These are phyloP conservation scores for Eudemis profundana DNA, from an alignment of 2,888 invertebrate species.

Conservation along the genomic window DNA sequence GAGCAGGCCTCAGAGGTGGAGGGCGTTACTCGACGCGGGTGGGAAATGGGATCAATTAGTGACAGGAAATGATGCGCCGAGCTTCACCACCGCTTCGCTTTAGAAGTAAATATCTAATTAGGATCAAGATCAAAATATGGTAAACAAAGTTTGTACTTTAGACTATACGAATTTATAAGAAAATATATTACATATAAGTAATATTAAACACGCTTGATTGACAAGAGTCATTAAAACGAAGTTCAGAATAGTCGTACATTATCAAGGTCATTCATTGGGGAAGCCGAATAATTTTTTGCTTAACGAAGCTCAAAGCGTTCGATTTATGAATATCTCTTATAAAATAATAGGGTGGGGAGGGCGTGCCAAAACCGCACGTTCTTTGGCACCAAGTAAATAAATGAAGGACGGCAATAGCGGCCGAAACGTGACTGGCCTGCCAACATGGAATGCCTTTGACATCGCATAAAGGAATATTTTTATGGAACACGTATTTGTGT, in stretches of 20 bases:
- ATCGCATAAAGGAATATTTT: conserved; percentile 45
- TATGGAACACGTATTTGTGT: conserved; percentile 39
- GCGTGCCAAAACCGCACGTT: conserved; percentile 50
- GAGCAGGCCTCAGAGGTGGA: conserved; percentile 81
- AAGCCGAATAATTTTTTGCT: not conserved
- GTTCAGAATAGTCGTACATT: not conserved
- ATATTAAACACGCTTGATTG: not conserved
- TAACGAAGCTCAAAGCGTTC: conserved; percentile 18
- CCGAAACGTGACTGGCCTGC: conserved; percentile 60
- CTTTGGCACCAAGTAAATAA: conserved; percentile 57
- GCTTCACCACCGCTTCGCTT: conserved; percentile 81
- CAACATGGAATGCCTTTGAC: conserved; percentile 64
- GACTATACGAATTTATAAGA: not conserved
- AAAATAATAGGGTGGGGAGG: conserved; percentile 42
- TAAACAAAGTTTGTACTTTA: conserved; percentile 51
- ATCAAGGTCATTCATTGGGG: not conserved
- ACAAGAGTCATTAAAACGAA: not conserved
- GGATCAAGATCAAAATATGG: conserved; percentile 48
- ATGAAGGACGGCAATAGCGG: conserved; percentile 60
- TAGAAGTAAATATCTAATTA: conserved; percentile 16
- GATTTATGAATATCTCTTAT: conserved; percentile 44
- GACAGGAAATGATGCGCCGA: conserved; percentile 64
- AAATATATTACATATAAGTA: not conserved
- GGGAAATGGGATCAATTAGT: conserved; percentile 70
- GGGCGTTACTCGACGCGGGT: conserved; percentile 80